Evolutionary conservation across 92 coral and sea anemone genomes (phyloP).

Genomic region (Palythoa grandiflora): DNA sequence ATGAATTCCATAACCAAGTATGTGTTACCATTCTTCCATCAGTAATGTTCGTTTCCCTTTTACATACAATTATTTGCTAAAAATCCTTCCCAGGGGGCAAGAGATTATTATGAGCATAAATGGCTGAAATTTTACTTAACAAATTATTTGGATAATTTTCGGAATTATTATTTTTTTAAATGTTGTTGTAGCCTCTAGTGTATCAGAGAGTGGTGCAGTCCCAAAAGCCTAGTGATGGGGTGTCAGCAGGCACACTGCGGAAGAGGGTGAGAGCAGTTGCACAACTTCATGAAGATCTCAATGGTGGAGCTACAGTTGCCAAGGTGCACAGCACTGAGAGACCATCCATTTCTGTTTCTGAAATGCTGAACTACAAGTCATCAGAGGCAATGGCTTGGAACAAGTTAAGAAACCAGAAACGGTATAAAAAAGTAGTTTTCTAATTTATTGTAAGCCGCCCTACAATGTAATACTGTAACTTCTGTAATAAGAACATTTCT

Average conservation of each 20-base stretch:
- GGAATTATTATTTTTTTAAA: background rate
- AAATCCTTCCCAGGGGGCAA: background rate
- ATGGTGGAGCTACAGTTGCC: slow-evolving; percentile 10
- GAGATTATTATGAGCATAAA: background rate
- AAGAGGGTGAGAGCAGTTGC: background rate
- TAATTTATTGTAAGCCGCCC: background rate
- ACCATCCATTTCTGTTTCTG: background rate
- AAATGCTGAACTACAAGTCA: background rate
- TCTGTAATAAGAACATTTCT: background rate
- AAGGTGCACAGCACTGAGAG: background rate
- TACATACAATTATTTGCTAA: background rate
- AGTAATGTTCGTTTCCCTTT: slow-evolving; percentile 1
- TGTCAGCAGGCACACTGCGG: background rate
- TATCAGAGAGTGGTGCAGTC: slow-evolving; percentile 18
- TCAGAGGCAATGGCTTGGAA: slow-evolving; percentile 10
- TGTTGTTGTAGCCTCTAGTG: background rate
- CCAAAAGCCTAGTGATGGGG: slow-evolving; percentile 8
- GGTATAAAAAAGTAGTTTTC: background rate
- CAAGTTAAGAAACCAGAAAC: background rate
- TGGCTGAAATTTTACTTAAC: background rate
- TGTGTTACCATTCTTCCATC: background rate
- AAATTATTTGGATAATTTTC: background rate
- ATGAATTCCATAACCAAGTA: slow-evolving; percentile 1
- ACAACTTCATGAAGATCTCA: background rate
- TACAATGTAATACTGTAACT: background rate